Evolutionary conservation across 2,113 vertebrate genomes (phyloP).

Genomic region (Lophochroa leadbeateri): DNA sequence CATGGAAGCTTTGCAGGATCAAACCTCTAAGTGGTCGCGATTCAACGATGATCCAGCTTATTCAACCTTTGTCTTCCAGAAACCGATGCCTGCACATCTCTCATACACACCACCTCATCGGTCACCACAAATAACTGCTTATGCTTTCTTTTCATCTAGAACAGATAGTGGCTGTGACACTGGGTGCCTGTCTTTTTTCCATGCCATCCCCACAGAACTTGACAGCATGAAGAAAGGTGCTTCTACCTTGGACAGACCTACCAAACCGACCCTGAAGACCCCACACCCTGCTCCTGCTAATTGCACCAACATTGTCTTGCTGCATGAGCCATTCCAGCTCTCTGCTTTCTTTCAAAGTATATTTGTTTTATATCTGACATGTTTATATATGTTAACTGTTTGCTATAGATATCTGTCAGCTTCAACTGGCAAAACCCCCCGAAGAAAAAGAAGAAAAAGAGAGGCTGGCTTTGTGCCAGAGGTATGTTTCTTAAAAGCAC

Average conservation of each 20-base stretch:
- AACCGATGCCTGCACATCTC: background rate
- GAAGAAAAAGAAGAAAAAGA: background rate
- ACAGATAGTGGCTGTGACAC: slow-evolving; percentile 42
- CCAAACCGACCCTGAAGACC: slow-evolving; percentile 41
- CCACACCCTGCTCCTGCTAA: slow-evolving; percentile 54
- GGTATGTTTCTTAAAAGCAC: slow-evolving; percentile 42
- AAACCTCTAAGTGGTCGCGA: background rate
- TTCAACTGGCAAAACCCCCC: slow-evolving; percentile 19
- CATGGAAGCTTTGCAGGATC: background rate
- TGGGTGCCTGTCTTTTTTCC: background rate
- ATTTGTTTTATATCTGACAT: slow-evolving; percentile 75
- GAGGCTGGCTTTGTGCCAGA: slow-evolving; percentile 26
- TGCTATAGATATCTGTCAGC: slow-evolving; percentile 72
- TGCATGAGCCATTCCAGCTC: slow-evolving; percentile 19
- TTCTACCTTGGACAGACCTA: slow-evolving; percentile 23
- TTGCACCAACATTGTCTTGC: slow-evolving; percentile 36
- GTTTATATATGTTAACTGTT: slow-evolving; percentile 75
- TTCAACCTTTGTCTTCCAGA: background rate
- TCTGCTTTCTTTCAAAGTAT: slow-evolving; percentile 69
- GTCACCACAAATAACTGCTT: background rate
- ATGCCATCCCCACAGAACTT: slow-evolving; percentile 18
- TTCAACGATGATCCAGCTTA: background rate
- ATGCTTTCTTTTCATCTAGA: background rate
- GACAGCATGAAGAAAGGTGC: slow-evolving; percentile 37
- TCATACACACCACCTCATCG: background rate